phyloP scores from a whole-genome alignment of 2,888 invertebrate genomes.

The Lithosia quadra region DNA sequence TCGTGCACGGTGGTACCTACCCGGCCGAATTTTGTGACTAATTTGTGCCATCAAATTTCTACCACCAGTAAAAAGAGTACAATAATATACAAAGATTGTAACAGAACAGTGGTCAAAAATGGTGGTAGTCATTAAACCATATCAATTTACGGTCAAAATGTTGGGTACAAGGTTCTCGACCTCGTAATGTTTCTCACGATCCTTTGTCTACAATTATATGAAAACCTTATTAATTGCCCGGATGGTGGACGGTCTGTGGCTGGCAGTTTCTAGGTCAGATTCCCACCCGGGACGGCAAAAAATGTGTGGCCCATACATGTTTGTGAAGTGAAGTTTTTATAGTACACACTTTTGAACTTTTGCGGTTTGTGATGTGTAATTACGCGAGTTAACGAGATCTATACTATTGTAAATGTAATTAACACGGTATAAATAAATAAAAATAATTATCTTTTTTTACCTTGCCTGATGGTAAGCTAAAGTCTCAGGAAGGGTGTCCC shows the following conservation, averaged over 20 bases:
- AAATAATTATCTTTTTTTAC: no score
- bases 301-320: background rate
- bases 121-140: background rate
- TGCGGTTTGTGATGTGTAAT: background rate
- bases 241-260: background rate
- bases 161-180: constrained; percentile 3
- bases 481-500: no score
- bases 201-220: constrained; percentile 1
- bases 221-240: constrained; percentile 8
- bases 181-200: constrained; percentile 2
- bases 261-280: constrained; percentile 3
- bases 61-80: no score
- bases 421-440: background rate
- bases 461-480: no score
- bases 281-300: background rate
- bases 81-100: background rate
- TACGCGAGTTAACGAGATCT: background rate
- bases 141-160: background rate
- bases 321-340: background rate
- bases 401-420: no score
- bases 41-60: background rate
- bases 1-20: no score
- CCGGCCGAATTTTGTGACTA: no score
- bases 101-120: background rate
- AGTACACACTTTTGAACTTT: background rate